These are phyloP conservation scores for Ormia ochracea DNA, from an alignment of 2,888 invertebrate genomes.

Conservation along the genomic window DNA sequence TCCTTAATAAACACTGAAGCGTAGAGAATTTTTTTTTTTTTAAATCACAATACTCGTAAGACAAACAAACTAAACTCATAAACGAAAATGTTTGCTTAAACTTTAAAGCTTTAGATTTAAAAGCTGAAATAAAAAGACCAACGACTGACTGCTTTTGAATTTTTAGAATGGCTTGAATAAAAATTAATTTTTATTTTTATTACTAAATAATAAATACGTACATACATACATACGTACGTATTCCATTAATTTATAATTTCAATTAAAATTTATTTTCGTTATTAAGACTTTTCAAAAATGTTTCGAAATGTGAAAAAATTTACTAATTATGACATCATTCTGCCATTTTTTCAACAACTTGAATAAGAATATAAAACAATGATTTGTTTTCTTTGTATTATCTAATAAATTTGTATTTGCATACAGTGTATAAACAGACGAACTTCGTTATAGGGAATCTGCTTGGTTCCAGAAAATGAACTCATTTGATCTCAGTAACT, in stretches of 20 bases:
- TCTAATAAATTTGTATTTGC: too few species aligned
- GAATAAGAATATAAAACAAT: conserved; percentile 26
- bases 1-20: conserved; percentile 59
- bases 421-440: too few species aligned
- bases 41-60: conserved; percentile 2
- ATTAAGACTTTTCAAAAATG: conserved; percentile 4
- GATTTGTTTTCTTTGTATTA: conserved; percentile 12
- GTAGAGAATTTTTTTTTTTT: conserved; percentile 52
- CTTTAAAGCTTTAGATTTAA: not conserved
- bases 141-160: not conserved
- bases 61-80: not conserved
- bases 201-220: conserved; percentile 33
- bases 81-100: not conserved
- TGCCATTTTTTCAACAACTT: not conserved
- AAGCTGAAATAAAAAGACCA: not conserved
- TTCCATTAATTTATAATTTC: conserved; percentile 25
- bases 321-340: conserved; percentile 39
- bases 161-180: conserved; percentile 29
- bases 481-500: too few species aligned
- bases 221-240: too few species aligned
- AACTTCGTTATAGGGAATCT: too few species aligned
- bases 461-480: too few species aligned
- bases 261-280: conserved; percentile 1
- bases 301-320: conserved; percentile 5
- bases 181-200: conserved; percentile 24